Evolutionary conservation across 2,113 vertebrate species (phyloP), one percentile per base, ranked within the genome.

Genomic region (Cathartes aura): DNA sequence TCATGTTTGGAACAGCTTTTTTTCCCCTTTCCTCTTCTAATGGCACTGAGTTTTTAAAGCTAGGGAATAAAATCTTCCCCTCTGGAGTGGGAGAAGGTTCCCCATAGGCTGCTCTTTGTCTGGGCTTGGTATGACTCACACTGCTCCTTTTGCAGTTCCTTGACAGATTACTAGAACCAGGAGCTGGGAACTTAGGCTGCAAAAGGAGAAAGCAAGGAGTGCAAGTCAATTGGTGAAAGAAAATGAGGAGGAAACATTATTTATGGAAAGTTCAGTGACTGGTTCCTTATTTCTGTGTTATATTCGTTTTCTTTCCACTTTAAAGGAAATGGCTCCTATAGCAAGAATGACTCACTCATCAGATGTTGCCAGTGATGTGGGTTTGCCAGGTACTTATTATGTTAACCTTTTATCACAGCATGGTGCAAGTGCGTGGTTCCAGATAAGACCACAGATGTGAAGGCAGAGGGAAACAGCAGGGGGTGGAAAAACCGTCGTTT

Each of bases 1-100:
- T 98, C 96, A 98, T 95, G 42, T 79, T 98, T 98, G 95, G 97
- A 97, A 96, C 70, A 36, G 56, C 47, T 43, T 86, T 96, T 96
- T 96, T 91, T 43, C 67, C 92, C 84, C 67, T 94, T 96, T 96
- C 73, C 92, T 94, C 90, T 96, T 83, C 93, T 98, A 98, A 97
- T 95, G 96, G 90, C 48, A n/a, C 42, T 24, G 83, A 96, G 79
- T 92, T 97, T 98, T 96, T 92, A 96, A 93, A 97, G 97, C 52
- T 90, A 93, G 82, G 95, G 97, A 97, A 98, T 73, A 91, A 86
- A 98, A 97, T 97, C 95, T 93, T 94, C 58, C 90, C 60, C 70
- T 95, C 88, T 80, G 81, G 74, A 90, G 78, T 64, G 73, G 73
- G 73, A 83, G 94, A 95, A 94, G 56, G 66, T 53, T 97, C 84